Evolutionary conservation across 2,797 vertebrate genomes (phyloP).

Genomic region (Gymnothorax reevesii): DNA sequence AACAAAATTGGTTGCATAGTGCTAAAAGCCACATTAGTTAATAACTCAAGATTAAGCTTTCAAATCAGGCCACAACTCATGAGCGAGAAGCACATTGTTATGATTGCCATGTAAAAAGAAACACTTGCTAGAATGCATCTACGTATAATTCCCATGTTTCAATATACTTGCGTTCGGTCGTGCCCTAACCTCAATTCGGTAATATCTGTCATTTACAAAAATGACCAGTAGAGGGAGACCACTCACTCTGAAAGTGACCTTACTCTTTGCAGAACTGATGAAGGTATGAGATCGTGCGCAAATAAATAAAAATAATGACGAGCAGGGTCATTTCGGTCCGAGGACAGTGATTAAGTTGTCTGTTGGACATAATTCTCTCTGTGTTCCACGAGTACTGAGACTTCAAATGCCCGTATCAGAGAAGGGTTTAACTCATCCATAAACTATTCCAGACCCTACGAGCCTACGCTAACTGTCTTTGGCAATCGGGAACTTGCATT

Average conservation of each 20-base stretch:
- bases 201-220: not conserved
- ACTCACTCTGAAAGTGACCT: not conserved
- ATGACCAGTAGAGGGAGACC: conserved; percentile 13
- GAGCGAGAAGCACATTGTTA: no score
- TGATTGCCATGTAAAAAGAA: no score
- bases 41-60: no score
- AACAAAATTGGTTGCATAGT: no score
- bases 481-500: no score
- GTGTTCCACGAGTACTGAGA: not conserved
- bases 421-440: no score
- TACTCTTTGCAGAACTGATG: not conserved
- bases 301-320: not conserved
- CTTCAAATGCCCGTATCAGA: not conserved
- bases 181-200: not conserved
- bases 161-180: not conserved
- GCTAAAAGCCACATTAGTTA: no score
- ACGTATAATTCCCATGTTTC: no score
- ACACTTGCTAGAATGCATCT: no score
- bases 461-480: no score
- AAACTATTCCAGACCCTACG: no score
- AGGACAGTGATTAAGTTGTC: not conserved
- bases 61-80: no score
- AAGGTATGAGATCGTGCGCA: not conserved
- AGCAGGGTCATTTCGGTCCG: not conserved
- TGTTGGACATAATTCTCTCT: not conserved